Conservation (phyloP, 2,797 vertebrate genomes). For the Gymnoscopelus microlampas region DNA sequence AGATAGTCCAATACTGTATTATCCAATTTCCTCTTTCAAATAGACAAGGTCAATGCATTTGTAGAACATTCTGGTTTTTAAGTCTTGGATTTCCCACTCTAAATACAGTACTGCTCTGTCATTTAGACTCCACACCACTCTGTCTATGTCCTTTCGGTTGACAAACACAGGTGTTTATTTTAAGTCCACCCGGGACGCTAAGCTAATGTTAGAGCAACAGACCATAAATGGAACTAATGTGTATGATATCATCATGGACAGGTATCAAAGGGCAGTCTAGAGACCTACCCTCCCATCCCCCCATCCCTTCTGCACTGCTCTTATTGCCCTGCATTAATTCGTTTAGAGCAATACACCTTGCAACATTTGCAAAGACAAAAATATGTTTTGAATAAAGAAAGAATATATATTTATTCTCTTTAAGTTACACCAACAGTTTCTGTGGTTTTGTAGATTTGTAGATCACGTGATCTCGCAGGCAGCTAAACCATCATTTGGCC, state of each 20-base stretch:
- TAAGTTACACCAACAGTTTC: no score
- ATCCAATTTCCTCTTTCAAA: background rate
- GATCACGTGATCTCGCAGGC: conserved; percentile 12
- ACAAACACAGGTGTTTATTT: background rate
- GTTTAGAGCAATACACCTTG: background rate
- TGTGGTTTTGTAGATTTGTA: no score
- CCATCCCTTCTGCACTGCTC: background rate
- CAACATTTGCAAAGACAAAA: no score
- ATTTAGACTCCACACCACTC: no score
- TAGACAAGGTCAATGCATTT: background rate
- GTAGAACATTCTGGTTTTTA: background rate
- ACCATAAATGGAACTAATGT: conserved; percentile 57
- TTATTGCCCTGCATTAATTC: background rate
- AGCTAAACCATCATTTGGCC: conserved; percentile 34
- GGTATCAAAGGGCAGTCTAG: conserved; percentile 67
- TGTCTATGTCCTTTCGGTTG: no score
- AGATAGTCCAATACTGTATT: background rate
- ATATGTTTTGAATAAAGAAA: no score
- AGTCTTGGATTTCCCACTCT: no score
- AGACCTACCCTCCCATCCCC: conserved; percentile 15
- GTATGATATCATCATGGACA: conserved; percentile 34
- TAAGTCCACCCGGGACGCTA: background rate
- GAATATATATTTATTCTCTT: no score
- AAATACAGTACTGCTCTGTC: no score
- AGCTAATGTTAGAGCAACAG: conserved; percentile 17